Evolutionary conservation across 2,888 invertebrate species (phyloP).

Genomic region (Neuroscelio doddi): DNA sequence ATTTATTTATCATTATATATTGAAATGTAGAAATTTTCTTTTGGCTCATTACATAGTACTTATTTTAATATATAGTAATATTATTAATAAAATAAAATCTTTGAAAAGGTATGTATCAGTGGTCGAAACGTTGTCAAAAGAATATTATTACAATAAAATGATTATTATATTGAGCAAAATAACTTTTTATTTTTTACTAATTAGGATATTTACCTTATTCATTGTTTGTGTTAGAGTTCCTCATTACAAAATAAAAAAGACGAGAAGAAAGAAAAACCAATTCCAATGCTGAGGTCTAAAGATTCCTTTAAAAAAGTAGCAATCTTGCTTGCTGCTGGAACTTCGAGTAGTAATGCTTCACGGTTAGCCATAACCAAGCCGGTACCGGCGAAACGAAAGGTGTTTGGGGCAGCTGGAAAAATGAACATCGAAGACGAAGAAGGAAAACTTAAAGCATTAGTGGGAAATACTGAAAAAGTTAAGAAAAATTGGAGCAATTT

Average conservation of each 20-base stretch:
- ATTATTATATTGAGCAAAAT: no score
- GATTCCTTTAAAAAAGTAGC: conserved; percentile 44
- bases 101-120: no score
- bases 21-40: no score
- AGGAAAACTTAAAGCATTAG: background rate
- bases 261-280: conserved; percentile 38
- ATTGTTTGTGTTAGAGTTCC: background rate
- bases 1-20: no score
- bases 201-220: no score
- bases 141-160: no score
- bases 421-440: background rate
- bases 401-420: conserved; percentile 9
- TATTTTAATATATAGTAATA: no score
- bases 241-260: conserved; percentile 8
- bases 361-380: conserved; percentile 18
- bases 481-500: conserved; percentile 39
- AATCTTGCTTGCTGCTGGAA: conserved; percentile 11
- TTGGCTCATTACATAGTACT: no score
- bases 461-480: conserved; percentile 25
- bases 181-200: no score
- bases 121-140: no score
- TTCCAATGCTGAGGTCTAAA: conserved; percentile 53
- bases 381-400: conserved; percentile 28
- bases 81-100: no score
- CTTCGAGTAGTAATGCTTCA: background rate